A percentile compares a stretch with the other conserved stretches of the same genome.
phyloP scores from a whole-genome alignment of 2,888 invertebrate genomes.

The Euplexia lucipara region DNA sequence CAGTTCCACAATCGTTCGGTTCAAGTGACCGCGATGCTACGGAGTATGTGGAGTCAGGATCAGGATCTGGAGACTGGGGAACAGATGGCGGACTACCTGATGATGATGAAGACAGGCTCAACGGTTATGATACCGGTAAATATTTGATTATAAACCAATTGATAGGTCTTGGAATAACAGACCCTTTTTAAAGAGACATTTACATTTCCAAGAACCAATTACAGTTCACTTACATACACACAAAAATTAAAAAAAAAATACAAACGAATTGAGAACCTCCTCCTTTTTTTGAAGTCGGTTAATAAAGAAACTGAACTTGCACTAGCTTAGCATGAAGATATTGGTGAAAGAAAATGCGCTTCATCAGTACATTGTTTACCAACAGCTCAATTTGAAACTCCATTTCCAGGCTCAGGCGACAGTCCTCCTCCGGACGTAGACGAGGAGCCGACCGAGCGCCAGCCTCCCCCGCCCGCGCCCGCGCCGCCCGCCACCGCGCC shows the following conservation, averaged over 20 bases:
- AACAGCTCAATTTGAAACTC: background rate
- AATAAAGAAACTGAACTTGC: too few relatives aligned
- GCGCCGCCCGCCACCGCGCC: constrained; percentile 68
- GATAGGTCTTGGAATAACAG: background rate
- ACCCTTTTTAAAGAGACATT: too few relatives aligned
- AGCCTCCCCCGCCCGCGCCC: constrained; percentile 59
- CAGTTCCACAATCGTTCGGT: constrained; percentile 86
- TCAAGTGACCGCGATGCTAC: constrained; percentile 65
- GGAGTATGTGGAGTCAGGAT: constrained; percentile 91
- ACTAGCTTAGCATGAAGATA: too few relatives aligned
- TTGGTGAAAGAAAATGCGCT: too few relatives aligned
- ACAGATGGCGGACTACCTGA: constrained; percentile 88
- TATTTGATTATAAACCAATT: background rate
- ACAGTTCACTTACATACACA: too few relatives aligned
- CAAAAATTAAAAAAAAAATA: too few relatives aligned
- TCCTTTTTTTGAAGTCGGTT: too few relatives aligned
- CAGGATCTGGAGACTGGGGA: constrained; percentile 93
- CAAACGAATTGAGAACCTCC: too few relatives aligned
- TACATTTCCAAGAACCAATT: too few relatives aligned
- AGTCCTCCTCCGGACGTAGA: constrained; percentile 70
- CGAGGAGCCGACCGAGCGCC: constrained; percentile 70
- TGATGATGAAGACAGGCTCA: constrained; percentile 81
- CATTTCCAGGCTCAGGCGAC: constrained; percentile 78
- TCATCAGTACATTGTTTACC: background rate
- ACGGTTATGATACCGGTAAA: constrained; percentile 70